These are phyloP conservation scores for Stictonetta naevosa DNA, from an alignment of 2,113 vertebrate species.

Conservation along the genomic window DNA sequence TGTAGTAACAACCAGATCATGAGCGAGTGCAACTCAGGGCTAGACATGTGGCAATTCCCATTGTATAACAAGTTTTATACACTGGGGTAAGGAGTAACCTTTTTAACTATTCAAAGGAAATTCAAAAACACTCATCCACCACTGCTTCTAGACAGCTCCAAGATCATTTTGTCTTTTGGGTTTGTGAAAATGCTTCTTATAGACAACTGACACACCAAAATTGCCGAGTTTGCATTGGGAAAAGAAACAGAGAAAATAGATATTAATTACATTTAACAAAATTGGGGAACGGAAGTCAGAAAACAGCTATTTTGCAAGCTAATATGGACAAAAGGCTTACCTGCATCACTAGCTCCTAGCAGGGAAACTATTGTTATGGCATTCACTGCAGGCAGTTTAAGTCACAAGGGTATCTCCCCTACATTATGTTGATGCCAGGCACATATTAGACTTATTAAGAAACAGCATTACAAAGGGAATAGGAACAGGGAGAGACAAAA, in stretches of 20 bases:
- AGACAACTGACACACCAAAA: not conserved
- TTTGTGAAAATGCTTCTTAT: not conserved
- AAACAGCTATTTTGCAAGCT: not conserved
- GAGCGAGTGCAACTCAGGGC: not conserved
- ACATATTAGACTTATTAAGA: not conserved
- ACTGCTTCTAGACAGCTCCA: not conserved
- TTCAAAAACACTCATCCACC: not conserved
- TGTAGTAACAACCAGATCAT: not conserved
- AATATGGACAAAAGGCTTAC: not conserved
- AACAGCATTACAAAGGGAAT: not conserved
- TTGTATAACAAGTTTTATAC: not conserved
- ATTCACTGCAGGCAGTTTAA: not conserved
- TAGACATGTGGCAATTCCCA: not conserved
- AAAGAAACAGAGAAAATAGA: not conserved
- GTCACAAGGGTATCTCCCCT: not conserved
- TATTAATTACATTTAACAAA: not conserved
- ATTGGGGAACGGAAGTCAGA: not conserved
- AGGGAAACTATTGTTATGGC: not conserved
- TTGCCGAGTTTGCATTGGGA: not conserved
- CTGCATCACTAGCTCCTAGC: not conserved
- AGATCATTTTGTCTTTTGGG: not conserved
- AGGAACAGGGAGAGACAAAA: not conserved
- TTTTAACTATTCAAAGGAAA: not conserved
- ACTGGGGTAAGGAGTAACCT: not conserved
- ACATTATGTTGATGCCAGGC: not conserved